Conservation (phyloP, 2,888 invertebrate genomes). For the Sympetrum striolatum region DNA sequence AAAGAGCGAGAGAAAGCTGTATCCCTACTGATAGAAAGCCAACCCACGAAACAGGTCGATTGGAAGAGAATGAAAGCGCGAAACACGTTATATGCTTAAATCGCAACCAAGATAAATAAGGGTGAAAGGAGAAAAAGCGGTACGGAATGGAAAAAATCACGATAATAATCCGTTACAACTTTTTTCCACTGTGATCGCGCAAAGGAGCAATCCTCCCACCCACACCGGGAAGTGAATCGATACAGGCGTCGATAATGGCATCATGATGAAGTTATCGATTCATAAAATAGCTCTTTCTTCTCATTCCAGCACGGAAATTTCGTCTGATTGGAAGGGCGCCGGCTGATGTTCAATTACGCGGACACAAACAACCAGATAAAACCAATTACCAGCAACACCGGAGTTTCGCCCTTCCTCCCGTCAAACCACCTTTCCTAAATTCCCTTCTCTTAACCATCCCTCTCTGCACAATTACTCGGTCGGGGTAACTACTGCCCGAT, state of each 20-base stretch:
- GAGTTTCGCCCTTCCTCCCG: neutral
- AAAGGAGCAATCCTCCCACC: neutral
- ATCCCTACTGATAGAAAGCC: too few species aligned
- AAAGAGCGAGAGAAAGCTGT: too few species aligned
- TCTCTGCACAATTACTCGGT: too few species aligned
- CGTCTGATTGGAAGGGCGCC: neutral
- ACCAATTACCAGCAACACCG: conserved; percentile 34
- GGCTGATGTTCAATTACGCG: conserved; percentile 16
- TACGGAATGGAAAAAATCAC: too few species aligned
- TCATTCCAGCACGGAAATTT: neutral
- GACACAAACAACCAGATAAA: conserved; percentile 30
- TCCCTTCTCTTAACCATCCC: neutral
- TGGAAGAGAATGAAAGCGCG: too few species aligned
- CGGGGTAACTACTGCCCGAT: neutral
- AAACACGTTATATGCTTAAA: too few species aligned
- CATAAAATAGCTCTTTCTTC: neutral
- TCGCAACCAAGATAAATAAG: too few species aligned
- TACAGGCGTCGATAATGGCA: neutral
- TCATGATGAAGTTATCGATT: neutral
- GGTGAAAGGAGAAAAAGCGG: too few species aligned
- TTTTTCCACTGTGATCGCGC: neutral
- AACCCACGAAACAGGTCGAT: too few species aligned
- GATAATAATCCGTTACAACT: neutral
- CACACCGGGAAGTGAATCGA: neutral
- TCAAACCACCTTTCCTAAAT: neutral